Evolutionary conservation across 2,797 vertebrate species (phyloP), one percentile per base, ranked within the genome.

Genomic region (Hyperoplus lanceolatus): DNA sequence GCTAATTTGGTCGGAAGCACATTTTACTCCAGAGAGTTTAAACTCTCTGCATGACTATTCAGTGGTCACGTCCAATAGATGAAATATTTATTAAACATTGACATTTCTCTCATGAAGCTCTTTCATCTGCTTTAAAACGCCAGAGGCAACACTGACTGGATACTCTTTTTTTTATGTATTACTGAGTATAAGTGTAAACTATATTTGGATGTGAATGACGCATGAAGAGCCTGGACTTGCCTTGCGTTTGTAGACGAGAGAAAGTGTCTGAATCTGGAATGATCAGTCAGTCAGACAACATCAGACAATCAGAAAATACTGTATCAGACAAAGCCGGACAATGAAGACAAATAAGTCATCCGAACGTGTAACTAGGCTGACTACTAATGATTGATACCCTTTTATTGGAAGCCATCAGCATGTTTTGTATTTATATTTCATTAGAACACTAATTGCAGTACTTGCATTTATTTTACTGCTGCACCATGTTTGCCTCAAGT

Each of bases 11-110:
- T 83, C 45, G 1, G 29, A 29, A 29, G 29, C 61, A 42, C 49
- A 45, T 70, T 73, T 84, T 48, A 70, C 84, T 87, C 87, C 65
- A 49, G 81, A 72, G 90, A 89, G 72, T 82, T 67, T 43, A 50
- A 21, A 72, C 50, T 70, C 16, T 4, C 73, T 66, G 39, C 81
- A 75, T 81, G 72, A 85, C 83, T 84, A 70, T 83, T 80, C 71
- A 77, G 54, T 75, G 90, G 85, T 90, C 87, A 89, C 49, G 65
- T 86, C 77, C 69, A 62, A 77, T 36, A 80, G 73, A 91, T 86
- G 67, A 82, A 90, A 90, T 88, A 90, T 89, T 89, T 86, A 87
- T 82, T 81, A 82, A 89, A 84, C 73, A 90, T 38, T 85, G 85
- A 84, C 82, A 83, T 89, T 88, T 88, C 82, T 86, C 74, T 67